Evolutionary conservation across 2,113 vertebrate genomes (phyloP).

Genomic region (Megaceryle torquata): DNA sequence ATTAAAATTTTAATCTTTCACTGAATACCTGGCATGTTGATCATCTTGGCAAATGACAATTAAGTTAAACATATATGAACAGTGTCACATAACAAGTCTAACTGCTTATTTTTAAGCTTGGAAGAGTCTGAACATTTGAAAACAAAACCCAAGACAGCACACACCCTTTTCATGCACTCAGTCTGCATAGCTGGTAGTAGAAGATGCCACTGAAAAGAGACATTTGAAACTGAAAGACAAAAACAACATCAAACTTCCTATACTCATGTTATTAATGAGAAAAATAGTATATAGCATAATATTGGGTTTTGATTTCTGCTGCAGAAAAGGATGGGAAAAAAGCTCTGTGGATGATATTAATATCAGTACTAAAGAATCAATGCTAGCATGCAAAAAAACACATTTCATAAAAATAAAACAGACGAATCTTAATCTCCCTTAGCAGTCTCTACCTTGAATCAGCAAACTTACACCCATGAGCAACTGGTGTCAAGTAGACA

Average conservation of each 20-base stretch:
- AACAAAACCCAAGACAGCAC: neutral
- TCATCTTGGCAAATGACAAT: slow-evolving; percentile 12
- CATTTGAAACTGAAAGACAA: neutral
- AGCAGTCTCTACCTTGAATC: neutral
- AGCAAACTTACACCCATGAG: neutral
- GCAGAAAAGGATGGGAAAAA: neutral
- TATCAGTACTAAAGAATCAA: neutral
- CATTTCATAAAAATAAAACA: neutral
- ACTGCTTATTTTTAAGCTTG: slow-evolving; percentile 33
- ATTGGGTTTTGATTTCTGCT: neutral
- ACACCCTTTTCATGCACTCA: neutral
- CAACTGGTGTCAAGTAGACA: neutral
- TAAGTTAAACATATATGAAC: slow-evolving; percentile 23
- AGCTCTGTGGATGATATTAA: neutral
- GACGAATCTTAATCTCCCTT: neutral
- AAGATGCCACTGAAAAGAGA: neutral
- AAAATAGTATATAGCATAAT: neutral
- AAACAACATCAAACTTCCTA: neutral
- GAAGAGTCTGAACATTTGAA: slow-evolving; percentile 36
- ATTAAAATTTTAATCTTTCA: slow-evolving; percentile 32
- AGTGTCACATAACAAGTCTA: slow-evolving; percentile 2
- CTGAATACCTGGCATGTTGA: neutral
- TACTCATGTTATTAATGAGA: neutral
- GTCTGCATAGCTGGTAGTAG: neutral
- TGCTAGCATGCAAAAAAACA: neutral